phyloP scores from a whole-genome alignment of 2,797 vertebrate genomes.

The Aplochiton taeniatus region DNA sequence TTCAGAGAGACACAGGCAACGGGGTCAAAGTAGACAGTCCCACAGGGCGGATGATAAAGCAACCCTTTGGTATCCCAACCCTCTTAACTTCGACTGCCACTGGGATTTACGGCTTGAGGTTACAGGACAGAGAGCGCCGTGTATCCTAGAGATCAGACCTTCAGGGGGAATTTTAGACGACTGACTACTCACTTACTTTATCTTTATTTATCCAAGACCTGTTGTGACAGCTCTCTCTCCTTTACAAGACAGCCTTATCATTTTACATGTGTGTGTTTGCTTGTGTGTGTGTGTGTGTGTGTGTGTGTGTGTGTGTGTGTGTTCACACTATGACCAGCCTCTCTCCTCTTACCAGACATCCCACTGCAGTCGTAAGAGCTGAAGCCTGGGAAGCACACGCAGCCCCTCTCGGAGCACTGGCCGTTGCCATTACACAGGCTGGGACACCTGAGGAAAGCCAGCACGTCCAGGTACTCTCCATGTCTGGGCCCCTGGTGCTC shows the following conservation, averaged over 20 bases:
- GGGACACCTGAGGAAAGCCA: constrained; percentile 79
- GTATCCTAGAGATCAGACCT: background rate
- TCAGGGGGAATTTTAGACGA: background rate
- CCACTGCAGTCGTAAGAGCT: constrained; percentile 83
- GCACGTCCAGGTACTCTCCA: constrained; percentile 58
- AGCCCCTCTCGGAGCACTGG: constrained; percentile 84
- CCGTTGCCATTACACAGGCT: constrained; percentile 80
- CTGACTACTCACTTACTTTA: background rate
- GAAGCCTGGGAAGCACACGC: constrained; percentile 82
- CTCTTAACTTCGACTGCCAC: background rate
- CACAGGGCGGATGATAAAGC: background rate
- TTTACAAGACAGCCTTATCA: background rate
- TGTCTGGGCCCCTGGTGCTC: constrained; percentile 70
- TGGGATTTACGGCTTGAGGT: no score
- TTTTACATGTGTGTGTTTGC: background rate
- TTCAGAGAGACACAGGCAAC: constrained; percentile 62
- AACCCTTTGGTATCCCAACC: background rate
- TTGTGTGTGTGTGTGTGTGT: background rate
- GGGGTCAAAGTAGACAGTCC: constrained; percentile 27
- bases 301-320: background rate
- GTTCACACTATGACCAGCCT: background rate
- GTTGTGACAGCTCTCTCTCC: background rate
- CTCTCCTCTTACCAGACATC: constrained; percentile 72
- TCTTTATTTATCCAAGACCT: background rate
- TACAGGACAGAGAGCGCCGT: no score